Evolutionary conservation across 2,113 vertebrate species (phyloP).

Genomic region (Tiliqua scincoides): DNA sequence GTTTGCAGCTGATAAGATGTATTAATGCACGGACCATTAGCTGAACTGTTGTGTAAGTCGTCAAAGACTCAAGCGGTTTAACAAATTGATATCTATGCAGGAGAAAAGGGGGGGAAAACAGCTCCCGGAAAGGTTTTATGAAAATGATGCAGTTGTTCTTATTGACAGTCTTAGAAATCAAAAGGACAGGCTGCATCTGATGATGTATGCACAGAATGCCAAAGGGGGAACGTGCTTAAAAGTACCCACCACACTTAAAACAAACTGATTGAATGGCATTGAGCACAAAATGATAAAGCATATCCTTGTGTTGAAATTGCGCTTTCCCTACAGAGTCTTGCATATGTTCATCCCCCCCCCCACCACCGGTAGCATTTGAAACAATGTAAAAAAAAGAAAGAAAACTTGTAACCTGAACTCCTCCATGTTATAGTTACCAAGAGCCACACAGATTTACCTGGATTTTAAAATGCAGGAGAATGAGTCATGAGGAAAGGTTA

Average conservation of each 20-base stretch:
- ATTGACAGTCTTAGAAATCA: slow-evolving; percentile 42
- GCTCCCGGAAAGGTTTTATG: slow-evolving; percentile 18
- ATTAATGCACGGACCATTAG: slow-evolving; percentile 62
- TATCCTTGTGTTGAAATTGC: neutral
- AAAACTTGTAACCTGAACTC: neutral
- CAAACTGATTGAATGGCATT: slow-evolving; percentile 30
- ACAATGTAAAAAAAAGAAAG: neutral
- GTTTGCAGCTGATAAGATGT: slow-evolving; percentile 49
- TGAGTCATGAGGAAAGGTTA: neutral
- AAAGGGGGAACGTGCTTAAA: neutral
- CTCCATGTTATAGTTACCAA: neutral
- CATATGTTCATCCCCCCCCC: neutral
- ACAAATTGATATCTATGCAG: slow-evolving; percentile 62
- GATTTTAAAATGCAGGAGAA: neutral
- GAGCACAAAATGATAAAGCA: slow-evolving; percentile 39
- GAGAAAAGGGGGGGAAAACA: neutral
- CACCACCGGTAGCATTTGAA: slow-evolving; percentile 3
- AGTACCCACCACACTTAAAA: slow-evolving; percentile 29
- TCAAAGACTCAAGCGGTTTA: slow-evolving; percentile 59
- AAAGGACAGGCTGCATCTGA: slow-evolving; percentile 26
- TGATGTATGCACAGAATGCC: slow-evolving; percentile 20
- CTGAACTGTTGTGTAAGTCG: slow-evolving; percentile 56
- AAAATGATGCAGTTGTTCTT: slow-evolving; percentile 43
- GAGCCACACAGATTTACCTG: neutral
- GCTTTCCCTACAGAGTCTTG: slow-evolving; percentile 2